Conservation (phyloP, 2,888 invertebrate genomes). For the Volucella inflata region DNA sequence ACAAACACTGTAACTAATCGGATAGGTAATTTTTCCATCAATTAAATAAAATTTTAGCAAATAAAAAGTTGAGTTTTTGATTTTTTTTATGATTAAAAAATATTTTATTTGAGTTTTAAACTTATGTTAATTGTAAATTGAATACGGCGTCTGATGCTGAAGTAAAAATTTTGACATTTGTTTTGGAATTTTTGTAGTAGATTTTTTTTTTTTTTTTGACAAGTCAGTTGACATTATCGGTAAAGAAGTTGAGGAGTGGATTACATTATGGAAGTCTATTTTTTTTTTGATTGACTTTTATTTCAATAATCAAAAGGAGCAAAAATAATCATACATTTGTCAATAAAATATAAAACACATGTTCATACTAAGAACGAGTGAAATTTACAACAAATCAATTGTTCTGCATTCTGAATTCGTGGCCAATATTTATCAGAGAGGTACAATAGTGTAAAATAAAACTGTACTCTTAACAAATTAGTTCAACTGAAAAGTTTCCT, state of each 20-base stretch:
- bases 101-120: slow-evolving; percentile 15
- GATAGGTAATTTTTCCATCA: slow-evolving; percentile 2
- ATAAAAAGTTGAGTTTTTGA: not conserved
- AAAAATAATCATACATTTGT: no score
- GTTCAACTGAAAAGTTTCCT: no score
- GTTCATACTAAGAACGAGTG: no score
- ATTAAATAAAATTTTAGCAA: not conserved
- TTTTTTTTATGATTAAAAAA: not conserved
- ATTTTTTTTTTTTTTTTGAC: slow-evolving; percentile 6
- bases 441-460: no score
- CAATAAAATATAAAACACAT: no score
- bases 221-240: not conserved
- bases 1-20: slow-evolving; percentile 5
- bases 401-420: no score
- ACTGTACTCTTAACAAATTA: no score
- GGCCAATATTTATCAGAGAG: no score
- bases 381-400: no score
- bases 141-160: slow-evolving; percentile 49
- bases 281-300: no score
- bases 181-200: slow-evolving; percentile 28
- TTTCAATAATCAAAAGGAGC: no score
- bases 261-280: slow-evolving; percentile 6
- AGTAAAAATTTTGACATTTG: slow-evolving; percentile 23
- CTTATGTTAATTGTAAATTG: slow-evolving; percentile 30
- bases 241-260: slow-evolving; percentile 19